phyloP scores from a whole-genome alignment of 2,888 invertebrate species.

The Leucophenga montana region DNA sequence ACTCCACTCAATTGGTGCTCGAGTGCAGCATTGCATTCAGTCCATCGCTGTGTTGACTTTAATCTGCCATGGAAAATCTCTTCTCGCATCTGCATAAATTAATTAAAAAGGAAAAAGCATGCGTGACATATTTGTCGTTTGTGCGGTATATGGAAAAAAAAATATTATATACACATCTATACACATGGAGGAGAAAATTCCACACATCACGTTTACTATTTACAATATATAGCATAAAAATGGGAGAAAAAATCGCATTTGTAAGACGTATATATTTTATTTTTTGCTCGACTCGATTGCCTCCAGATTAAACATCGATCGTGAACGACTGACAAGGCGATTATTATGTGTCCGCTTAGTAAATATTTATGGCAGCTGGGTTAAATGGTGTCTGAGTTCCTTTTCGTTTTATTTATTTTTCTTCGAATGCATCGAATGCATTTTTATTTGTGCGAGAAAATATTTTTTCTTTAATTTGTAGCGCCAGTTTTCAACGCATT shows the following conservation, averaged over 20 bases:
- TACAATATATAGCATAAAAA: too few species aligned
- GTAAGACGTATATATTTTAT: conserved; percentile 39
- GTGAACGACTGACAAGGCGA: conserved; percentile 51
- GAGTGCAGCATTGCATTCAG: neutral
- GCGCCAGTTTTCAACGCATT: too few species aligned
- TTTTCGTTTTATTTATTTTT: neutral
- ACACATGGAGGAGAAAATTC: conserved; percentile 10
- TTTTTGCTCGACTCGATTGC: conserved; percentile 13
- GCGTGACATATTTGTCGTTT: conserved; percentile 51
- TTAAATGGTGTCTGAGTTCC: conserved; percentile 42
- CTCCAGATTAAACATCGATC: conserved; percentile 9
- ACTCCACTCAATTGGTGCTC: neutral
- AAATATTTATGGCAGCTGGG: conserved; percentile 55
- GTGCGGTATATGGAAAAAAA: conserved; percentile 6
- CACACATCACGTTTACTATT: too few species aligned
- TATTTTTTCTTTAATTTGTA: neutral
- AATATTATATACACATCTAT: conserved; percentile 9
- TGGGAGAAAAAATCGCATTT: conserved; percentile 39
- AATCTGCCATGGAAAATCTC: conserved; percentile 58
- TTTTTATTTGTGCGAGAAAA: neutral
- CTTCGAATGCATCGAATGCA: neutral
- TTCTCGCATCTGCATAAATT: conserved; percentile 58
- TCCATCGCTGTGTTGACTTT: conserved; percentile 38
- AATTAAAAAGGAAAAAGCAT: conserved; percentile 53
- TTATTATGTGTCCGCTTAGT: conserved; percentile 43